These are phyloP conservation scores for Coremacera marginata DNA, from an alignment of 2,888 invertebrate species.

Conservation along the genomic window DNA sequence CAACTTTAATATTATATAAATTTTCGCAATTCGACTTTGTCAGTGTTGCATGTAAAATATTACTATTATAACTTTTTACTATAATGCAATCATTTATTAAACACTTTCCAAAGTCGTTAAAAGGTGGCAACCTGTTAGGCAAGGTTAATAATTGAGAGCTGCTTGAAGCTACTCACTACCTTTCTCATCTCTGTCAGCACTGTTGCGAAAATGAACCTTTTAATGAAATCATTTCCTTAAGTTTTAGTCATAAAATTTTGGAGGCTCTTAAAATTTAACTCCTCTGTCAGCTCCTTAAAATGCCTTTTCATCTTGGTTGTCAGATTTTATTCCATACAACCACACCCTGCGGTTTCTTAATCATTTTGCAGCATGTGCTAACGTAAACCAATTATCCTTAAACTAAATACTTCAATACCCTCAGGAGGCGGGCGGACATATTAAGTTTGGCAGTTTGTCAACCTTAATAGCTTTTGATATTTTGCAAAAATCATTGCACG, in stretches of 20 bases:
- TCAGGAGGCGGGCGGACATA: background rate
- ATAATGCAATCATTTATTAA: too few relatives aligned
- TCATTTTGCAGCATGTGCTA: constrained; percentile 21
- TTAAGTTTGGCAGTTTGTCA: constrained; percentile 15
- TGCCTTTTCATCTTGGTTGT: background rate
- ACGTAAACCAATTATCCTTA: constrained; percentile 25
- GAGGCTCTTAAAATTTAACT: background rate
- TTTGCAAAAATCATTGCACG: constrained; percentile 1
- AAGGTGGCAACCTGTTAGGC: too few relatives aligned
- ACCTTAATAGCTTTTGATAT: constrained; percentile 5
- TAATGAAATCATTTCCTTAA: too few relatives aligned
- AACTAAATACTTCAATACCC: constrained; percentile 27
- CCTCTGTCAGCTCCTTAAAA: background rate
- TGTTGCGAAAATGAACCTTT: too few relatives aligned
- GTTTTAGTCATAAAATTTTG: background rate
- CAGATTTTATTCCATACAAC: background rate
- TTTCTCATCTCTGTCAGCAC: too few relatives aligned
- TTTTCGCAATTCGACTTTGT: too few relatives aligned
- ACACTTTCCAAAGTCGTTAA: too few relatives aligned
- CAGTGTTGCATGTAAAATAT: too few relatives aligned
- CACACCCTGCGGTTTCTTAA: constrained; percentile 3
- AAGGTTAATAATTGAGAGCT: too few relatives aligned
- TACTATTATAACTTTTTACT: too few relatives aligned
- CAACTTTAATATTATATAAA: too few relatives aligned
- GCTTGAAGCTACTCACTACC: too few relatives aligned